Conservation (phyloP, 1,140 invertebrate species). For the Ruditapes philippinarum region DNA sequence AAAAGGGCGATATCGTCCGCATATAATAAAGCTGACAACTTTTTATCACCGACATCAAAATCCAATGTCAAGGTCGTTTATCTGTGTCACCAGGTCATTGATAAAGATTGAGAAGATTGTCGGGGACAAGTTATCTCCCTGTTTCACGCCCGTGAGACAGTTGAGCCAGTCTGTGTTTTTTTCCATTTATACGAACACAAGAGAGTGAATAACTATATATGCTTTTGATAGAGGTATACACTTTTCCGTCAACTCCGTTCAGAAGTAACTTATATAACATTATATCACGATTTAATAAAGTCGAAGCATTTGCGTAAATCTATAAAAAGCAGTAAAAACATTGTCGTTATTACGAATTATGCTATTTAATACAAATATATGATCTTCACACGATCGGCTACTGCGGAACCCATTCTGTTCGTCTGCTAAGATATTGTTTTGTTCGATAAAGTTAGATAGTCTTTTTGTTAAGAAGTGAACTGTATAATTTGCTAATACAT, state of each 20-base stretch:
- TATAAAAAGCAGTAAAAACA: constrained; percentile 7
- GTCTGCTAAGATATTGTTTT: constrained; percentile 50
- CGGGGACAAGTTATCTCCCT: constrained; percentile 44
- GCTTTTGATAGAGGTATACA: constrained; percentile 19
- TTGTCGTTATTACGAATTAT: not conserved
- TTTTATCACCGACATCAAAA: not conserved
- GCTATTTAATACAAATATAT: constrained; percentile 29
- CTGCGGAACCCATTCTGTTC: constrained; percentile 54
- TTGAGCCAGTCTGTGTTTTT: constrained; percentile 45
- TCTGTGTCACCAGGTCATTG: constrained; percentile 22
- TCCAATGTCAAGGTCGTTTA: constrained; percentile 34
- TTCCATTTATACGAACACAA: constrained; percentile 2
- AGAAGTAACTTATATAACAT: constrained; percentile 30
- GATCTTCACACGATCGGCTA: constrained; percentile 49
- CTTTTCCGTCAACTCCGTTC: constrained; percentile 13
- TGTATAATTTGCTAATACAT: constrained; percentile 41
- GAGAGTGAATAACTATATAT: constrained; percentile 1
- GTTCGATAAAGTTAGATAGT: constrained; percentile 24
- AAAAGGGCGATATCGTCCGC: constrained; percentile 30
- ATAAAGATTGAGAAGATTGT: constrained; percentile 33
- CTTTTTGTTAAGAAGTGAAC: constrained; percentile 35
- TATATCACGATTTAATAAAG: constrained; percentile 36
- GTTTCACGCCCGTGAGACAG: constrained; percentile 27
- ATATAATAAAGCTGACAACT: constrained; percentile 9
- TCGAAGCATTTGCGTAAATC: constrained; percentile 45